Evolutionary conservation across 2,888 invertebrate genomes (phyloP).

Genomic region (Volucella inanis): DNA sequence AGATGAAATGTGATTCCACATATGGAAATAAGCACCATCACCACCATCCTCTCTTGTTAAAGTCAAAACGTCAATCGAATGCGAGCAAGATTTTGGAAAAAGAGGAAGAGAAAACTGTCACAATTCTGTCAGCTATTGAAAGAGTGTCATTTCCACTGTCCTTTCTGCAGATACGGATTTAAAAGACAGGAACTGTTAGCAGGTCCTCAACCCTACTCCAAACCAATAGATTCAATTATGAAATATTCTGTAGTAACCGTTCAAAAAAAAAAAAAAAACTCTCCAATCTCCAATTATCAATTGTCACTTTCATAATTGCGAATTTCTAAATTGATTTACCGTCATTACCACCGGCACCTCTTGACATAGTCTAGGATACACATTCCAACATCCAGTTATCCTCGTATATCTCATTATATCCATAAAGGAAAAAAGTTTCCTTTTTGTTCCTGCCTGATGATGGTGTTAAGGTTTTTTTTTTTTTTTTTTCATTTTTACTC

Average conservation of each 20-base stretch:
- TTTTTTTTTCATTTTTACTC: conserved; percentile 10
- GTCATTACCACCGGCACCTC: conserved; percentile 25
- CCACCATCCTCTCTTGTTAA: too few relatives aligned
- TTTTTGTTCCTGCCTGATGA: conserved; percentile 8
- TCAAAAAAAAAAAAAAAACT: conserved; percentile 1
- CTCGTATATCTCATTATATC: conserved; percentile 49
- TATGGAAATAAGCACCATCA: too few relatives aligned
- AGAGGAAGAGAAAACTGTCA: too few relatives aligned
- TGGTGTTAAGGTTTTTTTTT: conserved; percentile 17
- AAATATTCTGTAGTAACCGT: background rate
- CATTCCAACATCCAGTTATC: conserved; percentile 21
- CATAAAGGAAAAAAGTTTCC: conserved; percentile 18
- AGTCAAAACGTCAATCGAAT: too few relatives aligned
- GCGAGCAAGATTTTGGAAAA: too few relatives aligned
- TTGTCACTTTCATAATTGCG: conserved; percentile 63
- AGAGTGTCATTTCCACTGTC: too few relatives aligned
- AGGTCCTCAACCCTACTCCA: too few relatives aligned
- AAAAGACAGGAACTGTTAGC: too few relatives aligned
- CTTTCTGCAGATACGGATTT: too few relatives aligned
- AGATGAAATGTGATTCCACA: too few relatives aligned
- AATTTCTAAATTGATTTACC: conserved; percentile 58
- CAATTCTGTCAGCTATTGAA: too few relatives aligned
- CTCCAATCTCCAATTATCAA: conserved; percentile 55
- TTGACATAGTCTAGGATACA: background rate
- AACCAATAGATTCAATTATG: too few relatives aligned